These are phyloP conservation scores for Pomatorhinus ruficollis DNA, from an alignment of 2,113 vertebrate species.

Conservation along the genomic window DNA sequence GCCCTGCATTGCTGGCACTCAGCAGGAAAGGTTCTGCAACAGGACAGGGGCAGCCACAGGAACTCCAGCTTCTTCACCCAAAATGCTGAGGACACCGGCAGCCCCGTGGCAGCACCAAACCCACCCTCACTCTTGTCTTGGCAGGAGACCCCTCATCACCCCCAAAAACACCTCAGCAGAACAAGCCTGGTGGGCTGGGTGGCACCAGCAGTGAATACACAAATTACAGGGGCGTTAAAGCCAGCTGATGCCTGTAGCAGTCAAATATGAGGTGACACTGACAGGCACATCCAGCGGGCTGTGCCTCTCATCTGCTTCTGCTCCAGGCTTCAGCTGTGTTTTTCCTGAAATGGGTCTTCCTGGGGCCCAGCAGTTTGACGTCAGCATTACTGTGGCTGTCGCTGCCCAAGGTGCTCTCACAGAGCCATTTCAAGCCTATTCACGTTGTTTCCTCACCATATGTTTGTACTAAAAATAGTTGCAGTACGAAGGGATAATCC, in stretches of 20 bases:
- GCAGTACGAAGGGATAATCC: neutral
- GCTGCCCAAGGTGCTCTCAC: conserved; percentile 54
- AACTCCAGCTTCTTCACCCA: neutral
- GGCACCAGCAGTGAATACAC: neutral
- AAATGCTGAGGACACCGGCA: neutral
- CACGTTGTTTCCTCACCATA: conserved; percentile 45
- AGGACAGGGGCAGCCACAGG: neutral
- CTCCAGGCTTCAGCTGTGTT: neutral
- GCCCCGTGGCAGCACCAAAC: neutral
- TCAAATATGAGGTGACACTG: neutral
- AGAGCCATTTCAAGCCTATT: conserved; percentile 47
- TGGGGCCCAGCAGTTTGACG: conserved; percentile 1
- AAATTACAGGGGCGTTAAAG: neutral
- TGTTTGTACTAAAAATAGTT: conserved; percentile 26
- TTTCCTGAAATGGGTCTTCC: neutral
- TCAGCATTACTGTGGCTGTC: neutral
- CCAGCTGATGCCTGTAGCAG: neutral
- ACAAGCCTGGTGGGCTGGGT: neutral
- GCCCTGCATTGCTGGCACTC: neutral
- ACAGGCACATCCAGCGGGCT: neutral
- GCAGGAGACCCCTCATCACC: neutral
- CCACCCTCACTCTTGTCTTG: neutral
- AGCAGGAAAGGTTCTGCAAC: neutral
- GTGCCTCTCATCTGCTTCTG: neutral
- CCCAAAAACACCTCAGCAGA: neutral